Evolutionary conservation across 2,888 invertebrate genomes (phyloP).

Genomic region (Lasioglossum oenotherae): DNA sequence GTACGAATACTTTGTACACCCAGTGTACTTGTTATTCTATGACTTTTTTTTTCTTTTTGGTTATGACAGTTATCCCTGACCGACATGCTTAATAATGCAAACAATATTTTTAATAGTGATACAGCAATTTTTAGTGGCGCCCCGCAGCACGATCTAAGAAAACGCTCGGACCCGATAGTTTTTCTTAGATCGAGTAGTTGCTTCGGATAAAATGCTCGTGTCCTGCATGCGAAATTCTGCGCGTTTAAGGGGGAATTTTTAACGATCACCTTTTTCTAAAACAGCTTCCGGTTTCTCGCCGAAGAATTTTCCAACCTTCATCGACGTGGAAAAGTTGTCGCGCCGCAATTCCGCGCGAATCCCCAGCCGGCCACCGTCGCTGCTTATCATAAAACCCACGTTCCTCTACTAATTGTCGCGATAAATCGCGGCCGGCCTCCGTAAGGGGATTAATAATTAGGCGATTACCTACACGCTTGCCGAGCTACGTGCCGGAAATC

Average conservation of each 20-base stretch:
- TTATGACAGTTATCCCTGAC: too few species aligned
- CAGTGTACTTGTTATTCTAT: too few species aligned
- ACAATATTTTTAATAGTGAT: too few species aligned
- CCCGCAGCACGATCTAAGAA: too few species aligned
- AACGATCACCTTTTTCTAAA: neutral
- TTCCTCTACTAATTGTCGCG: conserved; percentile 75
- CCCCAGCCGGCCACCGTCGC: conserved; percentile 59
- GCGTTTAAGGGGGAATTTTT: neutral
- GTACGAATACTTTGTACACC: too few species aligned
- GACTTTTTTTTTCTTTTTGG: too few species aligned
- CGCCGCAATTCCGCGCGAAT: conserved; percentile 33
- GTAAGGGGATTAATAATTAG: conserved; percentile 70
- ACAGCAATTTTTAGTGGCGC: too few species aligned
- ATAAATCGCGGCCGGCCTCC: conserved; percentile 72
- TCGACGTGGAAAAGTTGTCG: conserved; percentile 51
- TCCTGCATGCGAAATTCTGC: neutral
- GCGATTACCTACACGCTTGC: conserved; percentile 54
- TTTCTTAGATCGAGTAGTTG: too few species aligned
- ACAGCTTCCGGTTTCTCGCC: neutral
- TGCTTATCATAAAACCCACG: conserved; percentile 73
- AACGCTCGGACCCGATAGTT: too few species aligned
- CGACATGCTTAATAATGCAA: too few species aligned
- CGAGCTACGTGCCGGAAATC: conserved; percentile 62
- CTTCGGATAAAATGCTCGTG: too few species aligned
- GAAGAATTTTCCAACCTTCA: neutral